Evolutionary conservation across 2,888 invertebrate genomes (phyloP).

Genomic region (Cordilura impudica): DNA sequence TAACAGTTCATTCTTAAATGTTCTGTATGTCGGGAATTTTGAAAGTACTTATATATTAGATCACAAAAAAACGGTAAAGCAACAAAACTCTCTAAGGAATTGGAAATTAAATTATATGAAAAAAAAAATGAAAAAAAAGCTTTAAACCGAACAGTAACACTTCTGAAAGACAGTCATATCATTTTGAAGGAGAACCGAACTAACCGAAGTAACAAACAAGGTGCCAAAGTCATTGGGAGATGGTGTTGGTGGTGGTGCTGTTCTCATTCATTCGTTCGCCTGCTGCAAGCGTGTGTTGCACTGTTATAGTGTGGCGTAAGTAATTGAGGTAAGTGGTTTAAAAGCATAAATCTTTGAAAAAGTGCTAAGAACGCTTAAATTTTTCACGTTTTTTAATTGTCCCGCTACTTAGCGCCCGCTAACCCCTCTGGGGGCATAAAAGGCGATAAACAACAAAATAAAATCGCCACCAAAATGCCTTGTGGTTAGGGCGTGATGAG

Average conservation of each 20-base stretch:
- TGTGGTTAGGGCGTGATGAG: slow-evolving; percentile 74
- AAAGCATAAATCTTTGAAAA: slow-evolving; percentile 56
- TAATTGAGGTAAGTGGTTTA: slow-evolving; percentile 35
- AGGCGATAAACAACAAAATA: not conserved
- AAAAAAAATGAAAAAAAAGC: not conserved
- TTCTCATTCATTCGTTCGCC: not conserved
- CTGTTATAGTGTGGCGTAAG: not conserved
- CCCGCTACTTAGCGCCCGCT: slow-evolving; percentile 25
- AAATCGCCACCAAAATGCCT: slow-evolving; percentile 17
- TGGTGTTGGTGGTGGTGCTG: not conserved
- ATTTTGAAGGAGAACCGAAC: not conserved
- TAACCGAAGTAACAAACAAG: not conserved
- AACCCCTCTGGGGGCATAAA: not conserved
- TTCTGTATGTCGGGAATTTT: not conserved
- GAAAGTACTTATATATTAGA: not conserved
- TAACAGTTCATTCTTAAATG: too few species aligned
- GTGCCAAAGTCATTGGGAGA: slow-evolving; percentile 15
- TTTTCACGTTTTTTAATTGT: slow-evolving; percentile 62
- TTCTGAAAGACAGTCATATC: not conserved
- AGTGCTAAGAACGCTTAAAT: slow-evolving; percentile 37
- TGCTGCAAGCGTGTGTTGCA: not conserved
- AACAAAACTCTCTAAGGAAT: slow-evolving; percentile 12
- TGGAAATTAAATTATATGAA: not conserved
- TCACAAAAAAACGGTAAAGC: not conserved
- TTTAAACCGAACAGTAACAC: not conserved